These are phyloP conservation scores for Forbesichthys papilliferus DNA, from an alignment of 2,113 vertebrate genomes.

Conservation along the genomic window DNA sequence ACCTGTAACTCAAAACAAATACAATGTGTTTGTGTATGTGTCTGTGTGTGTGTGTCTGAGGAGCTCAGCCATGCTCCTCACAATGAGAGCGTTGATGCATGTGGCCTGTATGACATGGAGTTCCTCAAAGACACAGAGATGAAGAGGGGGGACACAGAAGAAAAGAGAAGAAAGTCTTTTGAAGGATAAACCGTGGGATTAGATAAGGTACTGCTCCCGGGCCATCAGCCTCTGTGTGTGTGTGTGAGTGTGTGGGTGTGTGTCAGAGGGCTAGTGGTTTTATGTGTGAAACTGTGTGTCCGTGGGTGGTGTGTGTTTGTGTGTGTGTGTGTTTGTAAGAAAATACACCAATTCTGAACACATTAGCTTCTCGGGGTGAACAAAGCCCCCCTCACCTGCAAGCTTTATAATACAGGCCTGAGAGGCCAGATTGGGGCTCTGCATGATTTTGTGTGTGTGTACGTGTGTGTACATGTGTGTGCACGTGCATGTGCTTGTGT, in stretches of 20 bases:
- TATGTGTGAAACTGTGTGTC: background rate
- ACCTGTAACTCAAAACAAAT: background rate
- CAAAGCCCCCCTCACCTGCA: constrained; percentile 69
- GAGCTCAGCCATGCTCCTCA: constrained; percentile 54
- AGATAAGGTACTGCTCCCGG: constrained; percentile 76
- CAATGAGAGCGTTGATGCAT: constrained; percentile 52
- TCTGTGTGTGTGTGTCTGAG: constrained; percentile 46
- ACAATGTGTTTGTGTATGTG: constrained; percentile 12
- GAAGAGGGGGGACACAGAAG: constrained; percentile 52
- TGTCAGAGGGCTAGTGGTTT: background rate
- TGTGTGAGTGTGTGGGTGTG: constrained; percentile 1
- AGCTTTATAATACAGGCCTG: constrained; percentile 58
- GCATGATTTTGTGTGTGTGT: constrained; percentile 29
- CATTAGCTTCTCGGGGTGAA: constrained; percentile 69
- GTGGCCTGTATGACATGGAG: constrained; percentile 49
- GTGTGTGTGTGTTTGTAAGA: constrained; percentile 18
- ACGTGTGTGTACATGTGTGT: background rate
- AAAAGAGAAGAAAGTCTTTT: constrained; percentile 70
- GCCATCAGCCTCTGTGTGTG: constrained; percentile 52
- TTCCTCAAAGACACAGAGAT: constrained; percentile 68
- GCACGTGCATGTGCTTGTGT: background rate
- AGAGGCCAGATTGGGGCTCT: constrained; percentile 33
- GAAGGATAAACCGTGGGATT: constrained; percentile 78
- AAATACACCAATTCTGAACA: constrained; percentile 63
- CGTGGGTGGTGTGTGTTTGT: constrained; percentile 27